Evolutionary conservation across 2,888 invertebrate genomes (phyloP), one percentile per base, ranked within the genome.

Genomic region (Quadroppia sp.): DNA sequence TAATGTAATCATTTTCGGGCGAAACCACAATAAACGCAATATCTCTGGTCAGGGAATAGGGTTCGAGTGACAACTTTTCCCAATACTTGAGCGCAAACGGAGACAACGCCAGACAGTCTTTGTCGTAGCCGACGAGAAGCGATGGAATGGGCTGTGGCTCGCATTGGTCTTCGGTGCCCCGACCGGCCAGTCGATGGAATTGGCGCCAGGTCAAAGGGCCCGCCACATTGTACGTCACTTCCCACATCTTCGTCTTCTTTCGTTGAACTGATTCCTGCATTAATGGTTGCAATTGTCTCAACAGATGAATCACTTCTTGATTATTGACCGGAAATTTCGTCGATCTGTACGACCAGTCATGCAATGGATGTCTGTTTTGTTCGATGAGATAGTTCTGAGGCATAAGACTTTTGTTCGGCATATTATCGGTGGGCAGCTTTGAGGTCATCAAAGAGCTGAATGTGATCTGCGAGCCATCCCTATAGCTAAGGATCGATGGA

Each of bases 171-270:
- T 93, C 92, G 74, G 94, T 92, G 73, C 86, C 94, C 81, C 95
- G 87, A 11, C 95, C 96, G 53, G 96, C 95, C 76, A 97, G 86
- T 75, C 94, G 88, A 86, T 96, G 97, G 84, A 99, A 97, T 83
- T 97, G 94, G 72, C 96, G 87, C 98, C 98, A 99, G 1, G 98
- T 99, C 17, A 99, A 87, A 40, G 98, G 98, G 0, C 99, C 99
- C 77, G 92, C 90, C 56, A 99, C 94, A 0, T 89, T 90, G 79
- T 90, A 89, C 0, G 90, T 90, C 72, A 94, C 92, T 83, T 97
- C 96, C 91, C 96, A 96, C 84, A 94, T 87, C 78, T 92, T 87
- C 61, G 72, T 48, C 20, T 56, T 72, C 61, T 74, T 75, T 9
- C 72, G 42, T 50, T 75, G 74, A 78, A 97, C 93, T 75, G 96